These are phyloP conservation scores for Pantherophis alleghaniensis DNA, from an alignment of 2,797 vertebrate genomes.

Conservation along the genomic window DNA sequence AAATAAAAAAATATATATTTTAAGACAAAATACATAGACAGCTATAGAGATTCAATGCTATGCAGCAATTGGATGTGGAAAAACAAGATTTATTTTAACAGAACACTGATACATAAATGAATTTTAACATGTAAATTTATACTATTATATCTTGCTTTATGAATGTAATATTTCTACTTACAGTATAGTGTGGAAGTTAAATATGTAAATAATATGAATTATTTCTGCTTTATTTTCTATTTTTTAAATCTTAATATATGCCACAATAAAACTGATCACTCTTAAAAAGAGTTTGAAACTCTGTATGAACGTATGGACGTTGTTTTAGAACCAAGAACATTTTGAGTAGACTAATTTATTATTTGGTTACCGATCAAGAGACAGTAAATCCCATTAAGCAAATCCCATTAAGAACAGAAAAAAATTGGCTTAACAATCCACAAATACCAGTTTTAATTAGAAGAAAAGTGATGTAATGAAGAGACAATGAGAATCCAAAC, in stretches of 20 bases:
- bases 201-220: background rate
- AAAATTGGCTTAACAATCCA: background rate
- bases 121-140: background rate
- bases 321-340: background rate
- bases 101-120: background rate
- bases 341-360: background rate
- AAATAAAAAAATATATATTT: background rate
- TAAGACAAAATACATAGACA: background rate
- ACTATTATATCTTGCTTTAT: background rate
- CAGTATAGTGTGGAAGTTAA: background rate
- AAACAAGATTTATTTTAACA: background rate
- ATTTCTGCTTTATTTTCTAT: background rate
- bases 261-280: background rate
- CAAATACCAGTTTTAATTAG: background rate
- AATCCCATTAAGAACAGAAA: background rate
- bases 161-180: background rate
- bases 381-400: background rate
- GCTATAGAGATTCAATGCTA: background rate
- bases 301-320: background rate
- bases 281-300: background rate
- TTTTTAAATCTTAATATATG: background rate
- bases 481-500: background rate
- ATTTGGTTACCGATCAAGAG: background rate
- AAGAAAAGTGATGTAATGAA: background rate
- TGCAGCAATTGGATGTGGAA: background rate